Evolutionary conservation across 2,113 vertebrate genomes (phyloP).

Genomic region (Falcunculus frontatus): DNA sequence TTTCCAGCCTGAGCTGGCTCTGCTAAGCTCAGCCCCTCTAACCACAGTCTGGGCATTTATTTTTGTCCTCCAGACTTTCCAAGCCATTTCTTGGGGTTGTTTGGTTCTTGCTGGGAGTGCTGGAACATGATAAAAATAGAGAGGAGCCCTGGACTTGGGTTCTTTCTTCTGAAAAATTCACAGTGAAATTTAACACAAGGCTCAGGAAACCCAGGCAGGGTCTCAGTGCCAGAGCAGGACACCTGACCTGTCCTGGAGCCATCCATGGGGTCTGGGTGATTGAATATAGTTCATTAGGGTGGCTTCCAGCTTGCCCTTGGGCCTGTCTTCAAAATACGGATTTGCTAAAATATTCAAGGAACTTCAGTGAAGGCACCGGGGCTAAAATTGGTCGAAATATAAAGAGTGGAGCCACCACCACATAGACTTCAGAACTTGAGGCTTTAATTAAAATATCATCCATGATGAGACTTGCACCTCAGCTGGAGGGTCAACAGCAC

Average conservation of each 20-base stretch:
- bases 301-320: not conserved
- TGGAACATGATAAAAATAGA: conserved; percentile 33
- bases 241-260: not conserved
- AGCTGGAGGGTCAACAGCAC: not conserved
- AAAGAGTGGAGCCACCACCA: not conserved
- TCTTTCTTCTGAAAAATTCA: not conserved
- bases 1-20: conserved; percentile 1
- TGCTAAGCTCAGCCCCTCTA: not conserved
- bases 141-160: not conserved
- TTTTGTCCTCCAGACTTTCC: conserved; percentile 23
- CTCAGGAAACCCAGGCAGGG: not conserved
- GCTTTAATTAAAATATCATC: not conserved
- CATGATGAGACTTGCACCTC: not conserved
- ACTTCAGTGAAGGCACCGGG: not conserved
- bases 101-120: conserved; percentile 1
- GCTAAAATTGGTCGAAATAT: not conserved
- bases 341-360: not conserved
- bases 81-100: conserved; percentile 9
- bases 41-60: conserved; percentile 50
- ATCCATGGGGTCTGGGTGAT: not conserved
- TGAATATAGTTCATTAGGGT: not conserved
- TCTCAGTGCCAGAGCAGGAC: not conserved
- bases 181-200: not conserved
- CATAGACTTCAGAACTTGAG: fast-evolving
- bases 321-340: not conserved